Conservation (phyloP, 2,113 vertebrate genomes). For the Trogon surrucura region DNA sequence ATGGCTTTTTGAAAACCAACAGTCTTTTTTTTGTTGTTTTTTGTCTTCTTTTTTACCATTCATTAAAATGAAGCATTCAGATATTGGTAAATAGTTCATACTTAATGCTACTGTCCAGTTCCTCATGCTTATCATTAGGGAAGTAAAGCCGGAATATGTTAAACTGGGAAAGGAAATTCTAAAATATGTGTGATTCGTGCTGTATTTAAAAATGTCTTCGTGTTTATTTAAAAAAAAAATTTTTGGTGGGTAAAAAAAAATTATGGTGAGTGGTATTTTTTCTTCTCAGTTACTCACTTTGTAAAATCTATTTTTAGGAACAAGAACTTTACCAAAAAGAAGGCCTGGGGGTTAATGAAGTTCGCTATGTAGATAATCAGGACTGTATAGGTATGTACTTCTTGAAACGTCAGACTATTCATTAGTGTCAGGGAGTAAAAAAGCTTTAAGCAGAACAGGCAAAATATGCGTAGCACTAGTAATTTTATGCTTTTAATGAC, state of each 20-base stretch:
- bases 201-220: neutral
- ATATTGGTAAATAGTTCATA: neutral
- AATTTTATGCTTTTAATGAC: neutral
- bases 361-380: slow-evolving; percentile 98
- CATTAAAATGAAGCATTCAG: neutral
- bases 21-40: neutral
- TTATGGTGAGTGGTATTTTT: neutral
- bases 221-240: neutral
- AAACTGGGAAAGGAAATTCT: neutral
- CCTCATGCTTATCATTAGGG: neutral
- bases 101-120: neutral
- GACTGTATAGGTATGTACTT: slow-evolving; percentile 92
- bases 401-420: neutral
- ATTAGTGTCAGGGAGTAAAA: neutral
- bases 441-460: neutral
- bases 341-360: slow-evolving; percentile 96
- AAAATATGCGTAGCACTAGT: neutral
- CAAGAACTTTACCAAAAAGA: slow-evolving; percentile 97
- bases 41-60: neutral
- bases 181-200: neutral
- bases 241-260: neutral
- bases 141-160: neutral
- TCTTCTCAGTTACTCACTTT: neutral
- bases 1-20: neutral
- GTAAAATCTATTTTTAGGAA: slow-evolving; percentile 70